These are phyloP conservation scores for Eucera pruinosa DNA, from an alignment of 2,888 invertebrate species.

Conservation along the genomic window DNA sequence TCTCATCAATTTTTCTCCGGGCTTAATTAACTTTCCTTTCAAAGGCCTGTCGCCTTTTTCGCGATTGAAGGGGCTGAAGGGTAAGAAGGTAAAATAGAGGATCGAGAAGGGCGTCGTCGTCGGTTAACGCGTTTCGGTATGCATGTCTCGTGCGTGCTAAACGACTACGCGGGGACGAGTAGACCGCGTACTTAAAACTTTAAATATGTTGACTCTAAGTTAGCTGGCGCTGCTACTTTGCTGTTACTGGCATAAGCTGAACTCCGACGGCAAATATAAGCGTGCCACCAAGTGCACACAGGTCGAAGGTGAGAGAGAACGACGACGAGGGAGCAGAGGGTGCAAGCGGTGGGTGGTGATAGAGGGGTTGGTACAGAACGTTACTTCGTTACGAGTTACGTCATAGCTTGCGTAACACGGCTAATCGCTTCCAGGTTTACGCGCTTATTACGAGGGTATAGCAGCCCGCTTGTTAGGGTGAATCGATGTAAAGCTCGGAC, in stretches of 20 bases:
- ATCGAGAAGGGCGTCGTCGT: constrained; percentile 1
- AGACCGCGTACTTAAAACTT: constrained; percentile 66
- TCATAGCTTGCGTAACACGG: constrained; percentile 65
- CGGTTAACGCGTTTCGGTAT: constrained; percentile 10
- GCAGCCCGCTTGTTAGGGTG: constrained; percentile 39
- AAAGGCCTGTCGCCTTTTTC: no score
- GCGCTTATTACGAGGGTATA: constrained; percentile 61
- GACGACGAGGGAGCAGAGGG: not conserved
- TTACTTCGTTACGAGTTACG: constrained; percentile 67
- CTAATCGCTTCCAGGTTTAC: constrained; percentile 66
- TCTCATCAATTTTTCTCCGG: constrained; percentile 20
- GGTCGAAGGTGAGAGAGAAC: constrained; percentile 28
- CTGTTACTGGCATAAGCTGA: constrained; percentile 34
- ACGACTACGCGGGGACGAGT: not conserved
- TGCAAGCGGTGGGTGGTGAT: not conserved
- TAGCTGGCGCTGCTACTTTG: constrained; percentile 39
- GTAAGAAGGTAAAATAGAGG: not conserved
- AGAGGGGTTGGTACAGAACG: constrained; percentile 23
- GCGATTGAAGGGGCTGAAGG: no score
- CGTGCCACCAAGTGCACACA: constrained; percentile 1
- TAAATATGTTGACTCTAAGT: constrained; percentile 73
- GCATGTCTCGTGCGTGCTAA: not conserved
- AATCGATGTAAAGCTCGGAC: constrained; percentile 58
- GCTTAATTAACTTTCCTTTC: constrained; percentile 26
- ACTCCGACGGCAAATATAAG: constrained; percentile 54